Conservation (phyloP, 2,113 vertebrate species). For the Hoplias malabaricus region DNA sequence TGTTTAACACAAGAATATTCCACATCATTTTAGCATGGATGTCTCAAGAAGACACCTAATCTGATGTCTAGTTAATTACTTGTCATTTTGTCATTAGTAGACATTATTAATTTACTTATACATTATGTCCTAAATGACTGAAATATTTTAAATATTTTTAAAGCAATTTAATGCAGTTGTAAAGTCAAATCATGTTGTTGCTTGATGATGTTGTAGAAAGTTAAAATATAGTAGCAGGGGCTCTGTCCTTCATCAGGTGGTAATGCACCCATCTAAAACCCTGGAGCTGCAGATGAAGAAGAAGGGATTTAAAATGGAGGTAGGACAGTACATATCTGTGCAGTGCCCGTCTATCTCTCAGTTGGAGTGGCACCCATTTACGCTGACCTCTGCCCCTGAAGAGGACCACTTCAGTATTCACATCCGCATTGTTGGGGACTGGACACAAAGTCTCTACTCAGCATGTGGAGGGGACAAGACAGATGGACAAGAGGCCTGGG, state of each 20-base stretch:
- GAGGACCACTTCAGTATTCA: constrained; percentile 96
- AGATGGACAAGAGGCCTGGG: constrained; percentile 91
- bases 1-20: background rate
- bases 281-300: constrained; percentile 95
- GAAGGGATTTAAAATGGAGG: constrained; percentile 95
- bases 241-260: constrained; percentile 75
- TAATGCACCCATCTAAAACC: constrained; percentile 95
- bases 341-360: constrained; percentile 86
- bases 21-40: background rate
- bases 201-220: no score
- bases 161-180: no score
- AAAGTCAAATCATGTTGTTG: no score
- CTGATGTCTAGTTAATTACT: no score
- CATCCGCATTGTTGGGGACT: constrained; percentile 93
- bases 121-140: background rate
- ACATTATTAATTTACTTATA: background rate
- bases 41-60: no score
- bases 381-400: constrained; percentile 92
- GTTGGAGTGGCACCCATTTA: constrained; percentile 97
- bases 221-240: no score
- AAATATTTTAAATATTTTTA: background rate
- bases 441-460: constrained; percentile 88
- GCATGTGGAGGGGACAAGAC: constrained; percentile 88
- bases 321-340: constrained; percentile 94
- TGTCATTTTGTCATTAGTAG: no score